Conservation (phyloP, 2,888 invertebrate genomes). For the Cephus pulcher region DNA sequence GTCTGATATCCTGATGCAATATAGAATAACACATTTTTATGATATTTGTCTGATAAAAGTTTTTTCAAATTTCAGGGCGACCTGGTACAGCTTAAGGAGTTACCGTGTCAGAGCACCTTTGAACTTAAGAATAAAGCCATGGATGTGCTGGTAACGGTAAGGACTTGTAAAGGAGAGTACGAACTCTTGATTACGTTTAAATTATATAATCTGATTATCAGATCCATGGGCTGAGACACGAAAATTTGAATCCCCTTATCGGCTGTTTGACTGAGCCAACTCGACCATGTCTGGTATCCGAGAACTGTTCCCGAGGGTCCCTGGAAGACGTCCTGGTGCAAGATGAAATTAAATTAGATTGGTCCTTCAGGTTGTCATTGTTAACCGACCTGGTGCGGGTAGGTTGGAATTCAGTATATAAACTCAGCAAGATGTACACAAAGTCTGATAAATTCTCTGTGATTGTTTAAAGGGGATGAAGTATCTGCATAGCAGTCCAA, state of each 20-base stretch:
- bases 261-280: slow-evolving; percentile 85
- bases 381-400: slow-evolving; percentile 92
- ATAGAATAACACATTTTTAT: neutral
- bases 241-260: slow-evolving; percentile 90
- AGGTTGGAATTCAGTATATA: slow-evolving; percentile 45
- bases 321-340: slow-evolving; percentile 88
- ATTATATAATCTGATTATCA: slow-evolving; percentile 42
- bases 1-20: neutral
- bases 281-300: slow-evolving; percentile 85
- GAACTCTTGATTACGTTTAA: neutral
- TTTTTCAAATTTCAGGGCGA: slow-evolving; percentile 77
- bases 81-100: slow-evolving; percentile 86
- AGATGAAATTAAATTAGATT: slow-evolving; percentile 92
- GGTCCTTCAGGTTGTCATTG: slow-evolving; percentile 94
- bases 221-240: slow-evolving; percentile 89
- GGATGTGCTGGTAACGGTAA: slow-evolving; percentile 79
- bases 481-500: slow-evolving; percentile 86
- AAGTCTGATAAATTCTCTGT: neutral
- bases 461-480: slow-evolving; percentile 79
- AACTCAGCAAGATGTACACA: neutral
- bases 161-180: slow-evolving; percentile 13
- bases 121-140: slow-evolving; percentile 86
- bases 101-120: slow-evolving; percentile 73
- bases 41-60: neutral
- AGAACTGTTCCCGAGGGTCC: slow-evolving; percentile 89